phyloP scores from a whole-genome alignment of 2,797 vertebrate genomes.

The Microctenopoma steveboyesi region DNA sequence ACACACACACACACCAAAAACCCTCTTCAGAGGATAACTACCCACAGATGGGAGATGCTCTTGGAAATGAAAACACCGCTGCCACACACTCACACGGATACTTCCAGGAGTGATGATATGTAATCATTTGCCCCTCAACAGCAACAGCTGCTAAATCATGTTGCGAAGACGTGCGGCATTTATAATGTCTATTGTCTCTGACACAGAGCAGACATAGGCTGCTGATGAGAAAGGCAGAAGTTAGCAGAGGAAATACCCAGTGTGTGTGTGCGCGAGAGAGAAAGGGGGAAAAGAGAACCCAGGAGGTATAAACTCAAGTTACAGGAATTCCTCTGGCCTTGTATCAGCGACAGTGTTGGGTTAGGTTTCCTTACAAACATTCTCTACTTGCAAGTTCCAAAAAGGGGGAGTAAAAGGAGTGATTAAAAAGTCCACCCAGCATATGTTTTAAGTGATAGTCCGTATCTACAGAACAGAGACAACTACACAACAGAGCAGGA shows the following conservation, averaged over 20 bases:
- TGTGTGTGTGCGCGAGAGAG: conserved; percentile 34
- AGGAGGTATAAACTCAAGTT: conserved; percentile 81
- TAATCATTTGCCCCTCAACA: conserved; percentile 57
- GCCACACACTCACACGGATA: conserved; percentile 50
- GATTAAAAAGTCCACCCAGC: conserved; percentile 40
- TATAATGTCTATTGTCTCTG: conserved; percentile 59
- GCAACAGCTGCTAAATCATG: conserved; percentile 75
- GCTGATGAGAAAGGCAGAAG: conserved; percentile 76
- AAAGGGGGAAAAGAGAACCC: conserved; percentile 62
- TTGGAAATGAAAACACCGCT: conserved; percentile 51
- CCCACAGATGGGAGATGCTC: conserved; percentile 78
- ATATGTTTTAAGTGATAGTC: conserved; percentile 38
- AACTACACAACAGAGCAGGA: conserved; percentile 8
- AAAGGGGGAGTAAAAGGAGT: conserved; percentile 28
- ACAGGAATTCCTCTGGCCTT: conserved; percentile 81
- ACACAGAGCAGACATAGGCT: conserved; percentile 53
- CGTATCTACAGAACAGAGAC: not conserved
- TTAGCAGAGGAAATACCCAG: conserved; percentile 70
- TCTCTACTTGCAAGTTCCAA: conserved; percentile 46
- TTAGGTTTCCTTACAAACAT: conserved; percentile 80
- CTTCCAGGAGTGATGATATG: conserved; percentile 68
- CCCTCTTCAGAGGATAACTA: conserved; percentile 75
- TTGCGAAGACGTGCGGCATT: conserved; percentile 55
- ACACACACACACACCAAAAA: conserved; percentile 43
- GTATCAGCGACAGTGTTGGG: conserved; percentile 75